Conservation (phyloP, 2,797 vertebrate genomes). For the Tenualosa ilisha region DNA sequence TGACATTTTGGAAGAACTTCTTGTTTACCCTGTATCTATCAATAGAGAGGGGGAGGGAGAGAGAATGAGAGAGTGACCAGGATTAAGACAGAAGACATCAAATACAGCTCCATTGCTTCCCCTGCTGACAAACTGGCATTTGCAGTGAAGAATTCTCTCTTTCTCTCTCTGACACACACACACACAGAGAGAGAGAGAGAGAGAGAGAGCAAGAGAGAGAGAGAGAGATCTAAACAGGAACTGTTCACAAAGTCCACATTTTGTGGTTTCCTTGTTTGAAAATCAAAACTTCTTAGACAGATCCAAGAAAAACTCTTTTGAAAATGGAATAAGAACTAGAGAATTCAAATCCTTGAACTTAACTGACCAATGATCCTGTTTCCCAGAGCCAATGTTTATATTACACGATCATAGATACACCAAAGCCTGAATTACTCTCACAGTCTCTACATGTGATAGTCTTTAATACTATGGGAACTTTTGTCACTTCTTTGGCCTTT, state of each 20-base stretch:
- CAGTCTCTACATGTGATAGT: background rate
- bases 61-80: background rate
- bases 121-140: background rate
- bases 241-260: constrained; percentile 52
- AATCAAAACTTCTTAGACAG: background rate
- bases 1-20: no score
- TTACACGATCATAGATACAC: constrained; percentile 30
- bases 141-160: background rate
- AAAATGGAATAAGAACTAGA: background rate
- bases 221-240: constrained; percentile 37
- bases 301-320: constrained; percentile 1
- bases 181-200: background rate
- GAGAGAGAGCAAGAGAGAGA: background rate
- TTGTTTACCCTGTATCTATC: no score
- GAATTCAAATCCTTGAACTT: background rate
- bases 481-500: background rate
- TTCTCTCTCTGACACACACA: constrained; percentile 3
- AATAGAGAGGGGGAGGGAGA: background rate
- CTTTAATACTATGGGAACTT: background rate
- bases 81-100: background rate
- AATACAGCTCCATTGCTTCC: background rate
- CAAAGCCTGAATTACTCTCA: background rate
- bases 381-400: constrained; percentile 24
- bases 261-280: constrained; percentile 54
- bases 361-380: constrained; percentile 30